A percentile compares a stretch with the other conserved stretches of the same genome.
Evolutionary conservation across 1,140 invertebrate species (phyloP).

Genomic region (Tetranychus cinnabarinus): DNA sequence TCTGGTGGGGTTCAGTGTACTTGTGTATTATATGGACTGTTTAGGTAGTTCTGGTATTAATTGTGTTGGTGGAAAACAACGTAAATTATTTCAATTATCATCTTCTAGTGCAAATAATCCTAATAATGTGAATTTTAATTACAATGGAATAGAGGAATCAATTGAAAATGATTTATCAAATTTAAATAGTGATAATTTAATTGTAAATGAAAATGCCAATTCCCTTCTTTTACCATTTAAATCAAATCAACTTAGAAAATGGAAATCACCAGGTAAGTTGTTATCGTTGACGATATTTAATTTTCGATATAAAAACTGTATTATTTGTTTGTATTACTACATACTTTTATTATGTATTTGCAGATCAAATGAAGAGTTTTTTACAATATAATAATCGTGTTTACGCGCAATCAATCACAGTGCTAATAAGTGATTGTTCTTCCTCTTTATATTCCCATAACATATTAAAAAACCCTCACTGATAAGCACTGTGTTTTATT

Average conservation of each 20-base stretch:
- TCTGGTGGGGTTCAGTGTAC: constrained; percentile 62
- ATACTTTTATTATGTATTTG: background rate
- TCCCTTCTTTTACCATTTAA: constrained; percentile 3
- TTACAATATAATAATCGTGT: too few relatives aligned
- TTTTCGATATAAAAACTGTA: background rate
- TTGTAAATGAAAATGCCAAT: background rate
- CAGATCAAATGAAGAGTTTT: background rate
- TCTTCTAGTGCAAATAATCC: background rate
- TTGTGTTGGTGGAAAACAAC: background rate
- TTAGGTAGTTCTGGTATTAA: background rate
- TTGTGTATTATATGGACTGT: constrained; percentile 71
- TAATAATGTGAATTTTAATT: background rate
- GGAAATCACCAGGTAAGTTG: constrained; percentile 1
- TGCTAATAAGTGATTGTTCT: too few relatives aligned
- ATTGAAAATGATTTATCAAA: background rate
- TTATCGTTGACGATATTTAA: background rate
- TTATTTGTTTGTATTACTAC: too few relatives aligned
- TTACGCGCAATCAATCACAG: too few relatives aligned
- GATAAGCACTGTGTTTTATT: too few relatives aligned
- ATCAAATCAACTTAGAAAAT: constrained; percentile 1
- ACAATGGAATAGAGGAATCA: too few relatives aligned
- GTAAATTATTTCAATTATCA: background rate
- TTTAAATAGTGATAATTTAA: background rate
- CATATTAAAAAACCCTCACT: too few relatives aligned
- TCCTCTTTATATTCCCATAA: too few relatives aligned